Percentiles rank a stretch among this genome's conserved stretches.
These are phyloP conservation scores for Glaucopsyche alexis DNA, from an alignment of 2,888 invertebrate species.

Conservation along the genomic window DNA sequence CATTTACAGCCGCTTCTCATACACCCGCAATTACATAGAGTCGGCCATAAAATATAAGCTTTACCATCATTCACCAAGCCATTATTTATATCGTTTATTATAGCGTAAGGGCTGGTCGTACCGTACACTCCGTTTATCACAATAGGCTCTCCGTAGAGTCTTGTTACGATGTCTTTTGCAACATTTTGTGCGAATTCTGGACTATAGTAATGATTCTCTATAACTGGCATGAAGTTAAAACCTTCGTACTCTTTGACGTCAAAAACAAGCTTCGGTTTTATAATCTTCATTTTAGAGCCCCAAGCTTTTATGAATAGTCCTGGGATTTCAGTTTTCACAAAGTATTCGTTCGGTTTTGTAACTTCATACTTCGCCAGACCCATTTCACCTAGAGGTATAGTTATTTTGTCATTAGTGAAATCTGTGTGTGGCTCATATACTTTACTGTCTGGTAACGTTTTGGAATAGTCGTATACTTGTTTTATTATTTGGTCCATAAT, in stretches of 20 bases:
- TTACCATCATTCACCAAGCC: constrained; percentile 29
- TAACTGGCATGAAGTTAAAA: constrained; percentile 35
- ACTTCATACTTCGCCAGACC: constrained; percentile 31
- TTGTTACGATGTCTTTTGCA: constrained; percentile 31
- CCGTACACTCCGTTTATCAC: constrained; percentile 31
- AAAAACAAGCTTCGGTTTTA: constrained; percentile 34
- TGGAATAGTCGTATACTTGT: background rate
- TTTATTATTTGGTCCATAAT: constrained; percentile 10
- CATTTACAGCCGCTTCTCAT: constrained; percentile 31
- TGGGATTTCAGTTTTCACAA: constrained; percentile 35
- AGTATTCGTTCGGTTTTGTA: background rate
- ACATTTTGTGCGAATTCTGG: constrained; percentile 13
- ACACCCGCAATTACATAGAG: constrained; percentile 35
- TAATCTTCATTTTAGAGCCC: constrained; percentile 33
- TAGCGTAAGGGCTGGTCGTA: constrained; percentile 29
- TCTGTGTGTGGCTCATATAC: background rate
- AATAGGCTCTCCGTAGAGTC: constrained; percentile 35
- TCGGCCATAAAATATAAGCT: constrained; percentile 38
- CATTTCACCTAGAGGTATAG: constrained; percentile 31
- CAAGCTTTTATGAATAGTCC: constrained; percentile 36
- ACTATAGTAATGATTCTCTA: constrained; percentile 28
- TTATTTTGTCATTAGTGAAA: constrained; percentile 6
- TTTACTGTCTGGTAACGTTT: background rate
- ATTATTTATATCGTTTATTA: constrained; percentile 31
- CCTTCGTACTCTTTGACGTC: constrained; percentile 29